Base-by-base conservation (phyloP, 2,113 vertebrate genomes). In the Puntigrus tetrazona region DNA sequence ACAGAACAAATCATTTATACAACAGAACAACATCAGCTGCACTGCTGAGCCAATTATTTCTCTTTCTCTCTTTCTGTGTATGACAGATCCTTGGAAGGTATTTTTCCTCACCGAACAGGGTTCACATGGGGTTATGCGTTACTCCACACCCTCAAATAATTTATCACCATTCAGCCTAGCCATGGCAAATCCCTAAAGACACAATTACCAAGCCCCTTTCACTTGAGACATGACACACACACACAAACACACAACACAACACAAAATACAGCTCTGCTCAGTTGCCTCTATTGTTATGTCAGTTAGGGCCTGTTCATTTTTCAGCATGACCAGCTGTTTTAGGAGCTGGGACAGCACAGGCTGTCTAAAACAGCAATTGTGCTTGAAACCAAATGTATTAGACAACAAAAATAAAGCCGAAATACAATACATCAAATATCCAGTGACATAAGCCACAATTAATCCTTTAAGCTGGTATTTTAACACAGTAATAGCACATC, bases 171-270 rank as follows among this genome's bases (percentile, higher is more conserved):
- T 91, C 88, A 91, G 83, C 86, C 86, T 84, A 84, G 91, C 91
- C 84, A 82, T 89, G 92, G 94, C 89, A 94, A 94, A 91, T 94
- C 94, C 91, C 93, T 91, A 89, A 92, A 94, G 93, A 93, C 89
- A 92, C 92, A 93, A 94, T 94, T 94, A 94, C 87, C 36, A 31
- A 84, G 84, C 29, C 50, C 85, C 84, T 86, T 87, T 84, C 88
- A 91, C 87, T 86, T 78, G 77, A 89, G 91, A 88, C 91, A 88
- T 25, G 77, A 87, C 81, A 34, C 63, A 84, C 84, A 87, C 86
- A 50, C 4, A 87, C 80, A 88, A 79, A 41, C 80, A 88, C 91
- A 90, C 86, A 91, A 83, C 38, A 69, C 29, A 67, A 16, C 75
- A 25, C 36, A 43, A 31, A 27, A 73, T 59, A 4, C 86, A 76